Evolutionary conservation across 2,888 invertebrate species (phyloP), one percentile per base, ranked within the genome.

Genomic region (Spilosoma lubricipeda): DNA sequence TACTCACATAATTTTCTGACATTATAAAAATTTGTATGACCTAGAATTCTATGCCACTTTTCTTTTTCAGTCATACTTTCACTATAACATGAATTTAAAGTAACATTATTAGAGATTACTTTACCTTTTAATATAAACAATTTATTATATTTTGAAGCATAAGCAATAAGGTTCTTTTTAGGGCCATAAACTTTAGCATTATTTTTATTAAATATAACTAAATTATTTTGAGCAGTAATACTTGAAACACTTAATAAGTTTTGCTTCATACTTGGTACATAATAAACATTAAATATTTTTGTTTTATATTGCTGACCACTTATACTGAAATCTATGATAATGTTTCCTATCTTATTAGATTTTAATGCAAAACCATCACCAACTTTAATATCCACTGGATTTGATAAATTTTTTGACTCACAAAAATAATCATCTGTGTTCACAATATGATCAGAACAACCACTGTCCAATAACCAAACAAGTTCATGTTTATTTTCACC

Each of bases 391-490:
- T 81, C 69, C 8, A 65, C 65, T 33, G 63, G 13, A 39, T 39
- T 39, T 56, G 27, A 20, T 36, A 70, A 45, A n/a, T 20, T 63
- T 30, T 63, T 42, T 30, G 13, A 70, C 3, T 76, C 71, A 42
- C 42, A 42, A 69, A 66, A 82, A 33, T 77, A 79, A 11, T 76
- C 30, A 72, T 82, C 79, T 15, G 63, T 74, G 18, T 79, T 79
- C 23, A 76, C 77, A 3, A 82, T 77, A 33, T 82, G 80, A 64
- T 80, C 80, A 5, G 80, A 75, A 42, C 80, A 80, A 18, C 78
- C 80, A 59, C 80, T 81, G 39, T 81, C 75, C 9, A 80, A 45
- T 63, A 82, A 69, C 77, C 77, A 79, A 36, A 67, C 39, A 64
- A 80, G 74, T 75, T 64, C 56, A 56, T 39, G 45, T n/a, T 65